A percentile compares a stretch with the other conserved stretches of the same genome.
These are phyloP conservation scores for Cydia splendana DNA, from an alignment of 1,140 invertebrate genomes.

Conservation along the genomic window DNA sequence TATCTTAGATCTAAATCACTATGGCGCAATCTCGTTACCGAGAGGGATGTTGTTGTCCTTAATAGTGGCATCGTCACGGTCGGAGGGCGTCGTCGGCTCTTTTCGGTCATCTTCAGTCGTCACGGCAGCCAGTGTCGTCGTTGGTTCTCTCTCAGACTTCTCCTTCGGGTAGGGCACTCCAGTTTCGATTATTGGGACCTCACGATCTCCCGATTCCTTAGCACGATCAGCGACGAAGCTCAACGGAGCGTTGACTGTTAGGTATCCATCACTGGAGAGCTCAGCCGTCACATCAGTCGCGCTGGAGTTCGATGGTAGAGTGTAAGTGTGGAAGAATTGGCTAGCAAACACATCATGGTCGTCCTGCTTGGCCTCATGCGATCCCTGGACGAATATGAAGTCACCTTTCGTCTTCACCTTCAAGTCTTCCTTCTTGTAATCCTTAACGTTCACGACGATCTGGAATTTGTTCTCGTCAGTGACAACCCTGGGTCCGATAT, in stretches of 20 bases:
- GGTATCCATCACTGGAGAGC: conserved; percentile 53
- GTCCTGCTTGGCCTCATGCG: conserved; percentile 65
- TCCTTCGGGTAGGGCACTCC: conserved; percentile 50
- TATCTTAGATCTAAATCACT: conserved; percentile 32
- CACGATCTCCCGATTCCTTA: conserved; percentile 48
- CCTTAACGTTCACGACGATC: conserved; percentile 67
- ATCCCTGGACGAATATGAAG: conserved; percentile 69
- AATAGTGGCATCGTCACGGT: conserved; percentile 61
- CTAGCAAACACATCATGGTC: conserved; percentile 67
- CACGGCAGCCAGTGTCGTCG: conserved; percentile 37
- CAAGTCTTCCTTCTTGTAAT: conserved; percentile 66
- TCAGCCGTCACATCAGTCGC: conserved; percentile 58
- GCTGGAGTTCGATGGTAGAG: conserved; percentile 59
- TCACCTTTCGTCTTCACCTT: conserved; percentile 69
- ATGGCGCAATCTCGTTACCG: conserved; percentile 62
- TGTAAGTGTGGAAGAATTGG: conserved; percentile 74
- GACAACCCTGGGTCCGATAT: conserved; percentile 63
- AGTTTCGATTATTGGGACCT: conserved; percentile 62
- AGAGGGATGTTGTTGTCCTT: conserved; percentile 63
- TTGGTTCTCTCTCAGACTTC: conserved; percentile 32
- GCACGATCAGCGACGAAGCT: conserved; percentile 40
- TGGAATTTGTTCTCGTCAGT: conserved; percentile 66
- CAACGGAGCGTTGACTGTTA: conserved; percentile 57
- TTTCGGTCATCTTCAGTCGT: conserved; percentile 33
- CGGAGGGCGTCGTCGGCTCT: conserved; percentile 49